Conservation (phyloP, 1,140 invertebrate species). For the Drosophila repleta region DNA sequence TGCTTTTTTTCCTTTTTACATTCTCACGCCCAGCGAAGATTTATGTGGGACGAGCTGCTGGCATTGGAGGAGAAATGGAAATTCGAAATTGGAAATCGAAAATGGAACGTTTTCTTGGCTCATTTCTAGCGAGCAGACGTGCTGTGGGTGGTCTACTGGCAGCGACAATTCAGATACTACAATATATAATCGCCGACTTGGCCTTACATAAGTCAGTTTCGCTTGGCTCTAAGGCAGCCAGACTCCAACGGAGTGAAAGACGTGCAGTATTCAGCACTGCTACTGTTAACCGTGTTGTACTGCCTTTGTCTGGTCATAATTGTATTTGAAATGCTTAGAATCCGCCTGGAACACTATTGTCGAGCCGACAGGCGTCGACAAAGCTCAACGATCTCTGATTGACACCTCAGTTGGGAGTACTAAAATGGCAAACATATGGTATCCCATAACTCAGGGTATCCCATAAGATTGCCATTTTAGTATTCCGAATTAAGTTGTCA, state of each 20-base stretch:
- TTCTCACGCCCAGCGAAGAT: slow-evolving; percentile 18
- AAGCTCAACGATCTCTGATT: too few species aligned
- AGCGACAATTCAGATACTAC: not conserved
- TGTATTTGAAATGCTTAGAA: slow-evolving; percentile 40
- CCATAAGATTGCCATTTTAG: too few species aligned
- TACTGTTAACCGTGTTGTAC: slow-evolving; percentile 26
- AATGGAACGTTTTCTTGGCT: slow-evolving; percentile 1
- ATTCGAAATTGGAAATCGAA: not conserved
- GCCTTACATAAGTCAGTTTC: not conserved
- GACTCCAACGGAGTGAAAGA: not conserved
- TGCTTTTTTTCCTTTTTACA: slow-evolving; percentile 8
- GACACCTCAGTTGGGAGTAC: too few species aligned
- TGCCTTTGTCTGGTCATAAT: slow-evolving; percentile 44
- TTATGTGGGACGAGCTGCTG: slow-evolving; percentile 14
- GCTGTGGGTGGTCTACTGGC: not conserved
- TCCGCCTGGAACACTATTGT: slow-evolving; percentile 14
- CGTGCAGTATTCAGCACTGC: slow-evolving; percentile 5
- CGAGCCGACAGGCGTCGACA: slow-evolving; percentile 32
- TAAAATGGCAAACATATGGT: too few species aligned
- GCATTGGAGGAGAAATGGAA: not conserved
- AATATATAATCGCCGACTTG: not conserved
- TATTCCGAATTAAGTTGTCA: too few species aligned
- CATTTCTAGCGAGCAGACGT: slow-evolving; percentile 9
- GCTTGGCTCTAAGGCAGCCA: not conserved
- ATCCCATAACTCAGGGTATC: too few species aligned